A percentile compares a stretch with the other conserved stretches of the same genome.
These are phyloP conservation scores for Corythornis leucogaster DNA, from an alignment of 2,797 vertebrate species.

Conservation along the genomic window DNA sequence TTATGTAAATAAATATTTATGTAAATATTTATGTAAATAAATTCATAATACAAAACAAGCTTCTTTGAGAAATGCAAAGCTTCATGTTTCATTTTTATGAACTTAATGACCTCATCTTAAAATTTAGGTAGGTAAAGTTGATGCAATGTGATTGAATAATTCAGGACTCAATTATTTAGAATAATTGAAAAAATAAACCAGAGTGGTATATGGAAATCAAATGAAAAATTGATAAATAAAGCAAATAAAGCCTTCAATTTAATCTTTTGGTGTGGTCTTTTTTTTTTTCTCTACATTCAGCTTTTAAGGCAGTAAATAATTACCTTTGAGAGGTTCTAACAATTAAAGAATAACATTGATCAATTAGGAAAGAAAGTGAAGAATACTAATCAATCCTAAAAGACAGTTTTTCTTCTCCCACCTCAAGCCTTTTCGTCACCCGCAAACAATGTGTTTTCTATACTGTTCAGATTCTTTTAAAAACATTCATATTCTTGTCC, in stretches of 20 bases:
- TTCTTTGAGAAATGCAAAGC: background rate
- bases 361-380: slow-evolving; percentile 64
- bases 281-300: background rate
- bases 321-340: slow-evolving; percentile 44
- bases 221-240: background rate
- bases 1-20: background rate
- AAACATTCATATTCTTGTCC: slow-evolving; percentile 78
- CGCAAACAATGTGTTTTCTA: slow-evolving; percentile 64
- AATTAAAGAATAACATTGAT: slow-evolving; percentile 64
- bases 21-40: background rate
- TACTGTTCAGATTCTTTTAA: slow-evolving; percentile 48
- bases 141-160: background rate
- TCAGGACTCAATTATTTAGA: background rate
- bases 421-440: slow-evolving; percentile 13
- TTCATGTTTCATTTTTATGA: background rate
- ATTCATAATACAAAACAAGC: background rate
- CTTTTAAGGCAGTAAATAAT: slow-evolving; percentile 60
- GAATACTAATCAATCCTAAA: slow-evolving; percentile 72
- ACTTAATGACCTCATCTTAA: background rate
- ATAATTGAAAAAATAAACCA: background rate
- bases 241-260: background rate
- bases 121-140: background rate
- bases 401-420: slow-evolving; percentile 69
- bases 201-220: background rate
- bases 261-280: background rate